A percentile compares a stretch with the other conserved stretches of the same genome.
Evolutionary conservation across 2,797 vertebrate species (phyloP).

Genomic region (Brachyalestes nurse): DNA sequence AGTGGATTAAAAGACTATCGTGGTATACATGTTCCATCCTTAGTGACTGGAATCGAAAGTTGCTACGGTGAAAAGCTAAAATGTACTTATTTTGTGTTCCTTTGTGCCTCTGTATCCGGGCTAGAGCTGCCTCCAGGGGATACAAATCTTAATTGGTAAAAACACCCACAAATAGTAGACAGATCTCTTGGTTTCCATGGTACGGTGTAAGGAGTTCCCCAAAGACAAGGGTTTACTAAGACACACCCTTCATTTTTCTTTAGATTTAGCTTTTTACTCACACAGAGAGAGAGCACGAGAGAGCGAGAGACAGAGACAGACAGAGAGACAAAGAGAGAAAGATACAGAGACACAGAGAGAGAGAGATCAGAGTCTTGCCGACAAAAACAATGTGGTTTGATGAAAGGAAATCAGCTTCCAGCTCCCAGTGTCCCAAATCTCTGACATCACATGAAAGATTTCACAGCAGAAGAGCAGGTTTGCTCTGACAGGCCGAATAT

Average conservation of each 20-base stretch:
- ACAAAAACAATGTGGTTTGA: constrained; percentile 13
- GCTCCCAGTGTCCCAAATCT: not conserved
- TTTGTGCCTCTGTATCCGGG: not conserved
- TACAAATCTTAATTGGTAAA: constrained; percentile 16
- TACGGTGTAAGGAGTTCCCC: constrained; percentile 9
- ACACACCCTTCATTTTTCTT: not conserved
- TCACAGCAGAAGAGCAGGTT: not conserved
- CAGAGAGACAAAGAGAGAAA: too few relatives aligned
- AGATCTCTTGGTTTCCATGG: constrained; percentile 26
- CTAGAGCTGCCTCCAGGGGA: not conserved
- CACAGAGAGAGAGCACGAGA: too few relatives aligned
- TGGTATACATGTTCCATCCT: not conserved
- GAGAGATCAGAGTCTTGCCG: not conserved
- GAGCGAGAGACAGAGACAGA: too few relatives aligned
- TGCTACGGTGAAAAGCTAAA: not conserved
- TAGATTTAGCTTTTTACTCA: not conserved
- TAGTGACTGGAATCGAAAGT: not conserved
- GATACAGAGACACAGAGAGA: too few relatives aligned
- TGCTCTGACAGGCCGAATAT: not conserved
- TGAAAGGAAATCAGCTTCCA: not conserved
- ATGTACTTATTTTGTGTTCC: not conserved
- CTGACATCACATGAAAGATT: not conserved
- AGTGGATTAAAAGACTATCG: not conserved
- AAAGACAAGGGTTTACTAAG: constrained; percentile 17
- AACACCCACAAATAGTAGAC: constrained; percentile 16